phyloP scores from a whole-genome alignment of 1,140 invertebrate genomes.

The Sycophaga agraensis region DNA sequence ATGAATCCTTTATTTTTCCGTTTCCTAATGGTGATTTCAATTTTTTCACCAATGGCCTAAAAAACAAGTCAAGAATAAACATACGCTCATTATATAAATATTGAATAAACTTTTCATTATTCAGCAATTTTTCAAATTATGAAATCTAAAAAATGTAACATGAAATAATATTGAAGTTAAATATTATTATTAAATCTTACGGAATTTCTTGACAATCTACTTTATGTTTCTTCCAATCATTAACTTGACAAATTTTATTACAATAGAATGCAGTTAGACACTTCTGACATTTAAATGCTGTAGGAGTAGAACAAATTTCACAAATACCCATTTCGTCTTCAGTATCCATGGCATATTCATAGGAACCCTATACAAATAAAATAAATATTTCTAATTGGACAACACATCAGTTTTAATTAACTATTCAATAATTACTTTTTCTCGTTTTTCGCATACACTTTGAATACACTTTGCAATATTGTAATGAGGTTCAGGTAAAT shows the following conservation, averaged over 20 bases:
- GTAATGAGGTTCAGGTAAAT: conserved; percentile 37
- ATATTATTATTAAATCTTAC: conserved; percentile 28
- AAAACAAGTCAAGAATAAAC: no score
- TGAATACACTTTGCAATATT: conserved; percentile 30
- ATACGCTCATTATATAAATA: no score
- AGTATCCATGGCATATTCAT: conserved; percentile 38
- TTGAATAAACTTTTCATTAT: no score
- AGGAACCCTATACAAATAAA: conserved; percentile 35
- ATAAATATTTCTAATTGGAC: neutral
- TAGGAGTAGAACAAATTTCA: conserved; percentile 33
- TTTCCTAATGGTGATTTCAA: no score
- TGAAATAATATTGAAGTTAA: neutral
- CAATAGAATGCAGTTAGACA: conserved; percentile 45
- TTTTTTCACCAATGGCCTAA: no score
- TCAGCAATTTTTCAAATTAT: neutral
- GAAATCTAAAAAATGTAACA: conserved; percentile 1
- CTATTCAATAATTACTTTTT: conserved; percentile 30
- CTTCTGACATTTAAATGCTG: conserved; percentile 37
- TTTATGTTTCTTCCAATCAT: conserved; percentile 46
- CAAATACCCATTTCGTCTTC: conserved; percentile 36
- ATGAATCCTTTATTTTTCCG: no score
- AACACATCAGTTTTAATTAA: neutral
- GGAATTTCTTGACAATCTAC: conserved; percentile 41
- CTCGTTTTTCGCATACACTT: conserved; percentile 40
- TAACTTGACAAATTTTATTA: conserved; percentile 38